These are phyloP conservation scores for Sebastes minor DNA, from an alignment of 2,797 vertebrate genomes.

Conservation along the genomic window DNA sequence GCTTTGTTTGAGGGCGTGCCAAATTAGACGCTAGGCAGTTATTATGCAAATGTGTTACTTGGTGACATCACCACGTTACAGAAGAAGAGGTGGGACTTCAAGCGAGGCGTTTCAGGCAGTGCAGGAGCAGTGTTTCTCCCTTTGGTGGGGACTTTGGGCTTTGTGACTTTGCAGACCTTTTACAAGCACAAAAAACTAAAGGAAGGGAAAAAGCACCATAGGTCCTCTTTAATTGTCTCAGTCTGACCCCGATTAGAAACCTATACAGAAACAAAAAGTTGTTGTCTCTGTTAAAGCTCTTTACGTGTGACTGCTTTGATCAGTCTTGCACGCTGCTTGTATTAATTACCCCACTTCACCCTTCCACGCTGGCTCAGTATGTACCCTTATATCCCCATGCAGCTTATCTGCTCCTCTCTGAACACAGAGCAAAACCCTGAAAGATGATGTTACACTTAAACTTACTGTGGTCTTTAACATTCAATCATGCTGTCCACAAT, in stretches of 20 bases:
- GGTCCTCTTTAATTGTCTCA: background rate
- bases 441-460: background rate
- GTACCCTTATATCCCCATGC: background rate
- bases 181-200: too few relatives aligned
- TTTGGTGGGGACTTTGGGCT: too few relatives aligned
- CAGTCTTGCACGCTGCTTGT: background rate
- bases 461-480: background rate
- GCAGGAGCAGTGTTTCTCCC: too few relatives aligned
- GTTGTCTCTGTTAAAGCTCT: background rate
- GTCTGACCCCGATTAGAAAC: background rate
- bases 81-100: too few relatives aligned
- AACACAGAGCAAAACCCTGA: background rate
- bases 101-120: too few relatives aligned
- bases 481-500: background rate
- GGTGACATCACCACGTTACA: too few relatives aligned
- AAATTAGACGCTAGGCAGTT: too few relatives aligned
- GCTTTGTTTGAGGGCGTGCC: too few relatives aligned
- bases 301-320: background rate
- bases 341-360: background rate
- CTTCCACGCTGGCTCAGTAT: background rate
- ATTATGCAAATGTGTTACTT: too few relatives aligned
- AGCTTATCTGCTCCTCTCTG: background rate
- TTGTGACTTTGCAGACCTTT: too few relatives aligned
- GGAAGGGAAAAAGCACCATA: too few relatives aligned
- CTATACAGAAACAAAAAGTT: background rate